Evolutionary conservation across 2,888 invertebrate species (phyloP).

Genomic region (Andrena chrysosceles): DNA sequence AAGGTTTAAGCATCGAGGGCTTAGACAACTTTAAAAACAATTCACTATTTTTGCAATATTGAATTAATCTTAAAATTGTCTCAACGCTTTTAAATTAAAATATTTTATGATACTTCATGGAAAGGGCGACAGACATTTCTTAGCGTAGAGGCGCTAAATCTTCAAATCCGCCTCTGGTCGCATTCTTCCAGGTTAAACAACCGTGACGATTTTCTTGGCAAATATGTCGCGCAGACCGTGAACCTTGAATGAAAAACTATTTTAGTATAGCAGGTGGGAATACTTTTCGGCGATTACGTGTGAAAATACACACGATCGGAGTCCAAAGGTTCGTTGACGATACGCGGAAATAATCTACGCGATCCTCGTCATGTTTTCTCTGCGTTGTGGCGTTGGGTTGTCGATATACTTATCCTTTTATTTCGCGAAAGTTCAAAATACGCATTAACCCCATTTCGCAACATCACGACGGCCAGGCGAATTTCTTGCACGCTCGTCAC

Average conservation of each 20-base stretch:
- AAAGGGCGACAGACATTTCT: too few relatives aligned
- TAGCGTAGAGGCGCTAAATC: too few relatives aligned
- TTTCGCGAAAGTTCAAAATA: neutral
- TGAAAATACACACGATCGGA: slow-evolving; percentile 16
- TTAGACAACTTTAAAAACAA: too few relatives aligned
- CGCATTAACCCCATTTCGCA: slow-evolving; percentile 11
- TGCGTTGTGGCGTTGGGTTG: neutral
- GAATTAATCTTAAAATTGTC: too few relatives aligned
- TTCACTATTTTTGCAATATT: too few relatives aligned
- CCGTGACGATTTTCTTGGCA: slow-evolving; percentile 17
- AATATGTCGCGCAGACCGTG: neutral
- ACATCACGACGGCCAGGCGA: neutral
- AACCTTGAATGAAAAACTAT: slow-evolving; percentile 33
- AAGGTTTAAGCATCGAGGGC: too few relatives aligned
- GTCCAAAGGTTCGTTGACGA: slow-evolving; percentile 34
- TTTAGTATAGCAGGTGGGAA: slow-evolving; percentile 28
- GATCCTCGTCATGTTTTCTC: slow-evolving; percentile 15
- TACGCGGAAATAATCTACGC: neutral
- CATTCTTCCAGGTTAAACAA: neutral
- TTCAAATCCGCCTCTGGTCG: too few relatives aligned
- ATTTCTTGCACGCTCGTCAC: neutral
- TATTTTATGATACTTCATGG: too few relatives aligned
- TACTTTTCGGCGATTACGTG: slow-evolving; percentile 36
- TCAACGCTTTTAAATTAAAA: too few relatives aligned
- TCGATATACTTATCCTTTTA: neutral